A percentile compares a stretch with the other conserved stretches of the same genome.
phyloP scores from a whole-genome alignment of 2,888 invertebrate species.

The Buathra laborator region DNA sequence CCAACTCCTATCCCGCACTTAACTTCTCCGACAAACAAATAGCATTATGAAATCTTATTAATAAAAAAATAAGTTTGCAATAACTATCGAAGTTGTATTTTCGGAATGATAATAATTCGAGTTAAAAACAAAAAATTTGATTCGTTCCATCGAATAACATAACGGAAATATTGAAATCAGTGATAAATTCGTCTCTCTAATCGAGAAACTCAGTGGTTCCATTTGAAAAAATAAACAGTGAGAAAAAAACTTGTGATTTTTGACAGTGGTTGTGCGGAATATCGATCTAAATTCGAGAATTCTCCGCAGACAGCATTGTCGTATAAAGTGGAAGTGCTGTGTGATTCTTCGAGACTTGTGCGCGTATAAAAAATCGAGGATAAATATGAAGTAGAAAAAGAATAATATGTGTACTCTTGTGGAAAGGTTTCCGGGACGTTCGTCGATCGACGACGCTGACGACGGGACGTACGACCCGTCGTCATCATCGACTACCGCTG shows the following conservation, averaged over 20 bases:
- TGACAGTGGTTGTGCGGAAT: constrained; percentile 37
- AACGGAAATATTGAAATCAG: not conserved
- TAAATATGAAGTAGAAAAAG: not conserved
- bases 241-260: constrained; percentile 9
- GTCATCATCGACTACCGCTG: constrained; percentile 19
- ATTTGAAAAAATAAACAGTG: not conserved
- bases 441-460: constrained; percentile 30
- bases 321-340: constrained; percentile 42
- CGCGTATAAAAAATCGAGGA: not conserved
- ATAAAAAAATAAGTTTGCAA: not conserved
- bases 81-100: not conserved
- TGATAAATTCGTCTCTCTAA: not conserved
- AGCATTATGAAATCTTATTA: not conserved
- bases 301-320: constrained; percentile 5
- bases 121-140: constrained; percentile 1
- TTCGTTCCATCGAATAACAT: not conserved
- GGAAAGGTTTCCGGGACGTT: constrained; percentile 16
- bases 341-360: constrained; percentile 24
- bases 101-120: not conserved
- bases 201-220: constrained; percentile 1
- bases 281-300: constrained; percentile 10
- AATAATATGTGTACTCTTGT: constrained; percentile 43
- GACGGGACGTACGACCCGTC: constrained; percentile 26
- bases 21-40: not conserved
- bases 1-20: constrained; percentile 31